Conservation (phyloP, 2,888 invertebrate species). For the Hirudinaria manillensis region DNA sequence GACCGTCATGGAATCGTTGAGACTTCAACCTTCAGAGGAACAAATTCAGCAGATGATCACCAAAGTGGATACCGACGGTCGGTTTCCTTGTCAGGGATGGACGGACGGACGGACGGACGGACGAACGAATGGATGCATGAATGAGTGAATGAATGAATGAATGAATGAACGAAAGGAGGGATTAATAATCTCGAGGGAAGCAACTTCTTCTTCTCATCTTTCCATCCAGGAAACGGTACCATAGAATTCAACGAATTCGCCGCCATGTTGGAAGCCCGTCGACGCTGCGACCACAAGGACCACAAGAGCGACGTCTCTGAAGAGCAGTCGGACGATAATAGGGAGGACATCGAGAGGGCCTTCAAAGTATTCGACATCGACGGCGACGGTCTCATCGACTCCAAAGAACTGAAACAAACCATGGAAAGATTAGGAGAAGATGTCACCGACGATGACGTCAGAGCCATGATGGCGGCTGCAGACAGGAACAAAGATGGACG, state of each 20-base stretch:
- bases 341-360: conserved; percentile 35
- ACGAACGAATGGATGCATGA: background rate
- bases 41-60: conserved; percentile 40
- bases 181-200: too few species aligned
- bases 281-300: background rate
- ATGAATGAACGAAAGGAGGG: background rate
- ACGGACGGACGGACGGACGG: background rate
- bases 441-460: conserved; percentile 49
- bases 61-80: conserved; percentile 41
- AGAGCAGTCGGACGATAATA: background rate
- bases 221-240: conserved; percentile 34
- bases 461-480: conserved; percentile 50
- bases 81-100: background rate
- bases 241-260: conserved; percentile 50
- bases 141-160: background rate
- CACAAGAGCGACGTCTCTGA: background rate
- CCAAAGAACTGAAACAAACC: conserved; percentile 48
- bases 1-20: conserved; percentile 38
- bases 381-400: conserved; percentile 48
- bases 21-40: conserved; percentile 37
- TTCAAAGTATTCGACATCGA: conserved; percentile 39
- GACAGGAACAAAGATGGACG: conserved; percentile 51
- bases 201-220: background rate
- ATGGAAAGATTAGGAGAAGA: conserved; percentile 51
- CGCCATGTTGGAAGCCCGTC: conserved; percentile 38